These are phyloP conservation scores for Guaruba guarouba DNA, from an alignment of 2,113 vertebrate genomes.

Conservation along the genomic window DNA sequence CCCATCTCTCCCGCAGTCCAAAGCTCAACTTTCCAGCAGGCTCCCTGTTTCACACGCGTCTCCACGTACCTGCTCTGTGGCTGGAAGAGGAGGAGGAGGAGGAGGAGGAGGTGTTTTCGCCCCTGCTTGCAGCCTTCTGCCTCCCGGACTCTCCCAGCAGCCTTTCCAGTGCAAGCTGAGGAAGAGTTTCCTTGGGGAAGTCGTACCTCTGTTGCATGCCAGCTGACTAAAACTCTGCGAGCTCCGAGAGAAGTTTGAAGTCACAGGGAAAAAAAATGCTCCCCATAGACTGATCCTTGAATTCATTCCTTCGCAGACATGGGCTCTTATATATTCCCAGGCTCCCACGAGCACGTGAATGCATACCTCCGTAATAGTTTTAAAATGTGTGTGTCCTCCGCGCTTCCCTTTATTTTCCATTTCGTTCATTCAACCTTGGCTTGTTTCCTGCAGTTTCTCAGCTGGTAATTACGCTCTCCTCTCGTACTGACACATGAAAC, in stretches of 20 bases:
- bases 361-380: constrained; percentile 52
- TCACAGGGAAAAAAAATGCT: constrained; percentile 55
- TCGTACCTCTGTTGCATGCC: constrained; percentile 55
- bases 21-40: constrained; percentile 41
- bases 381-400: constrained; percentile 53
- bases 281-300: constrained; percentile 44
- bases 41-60: not conserved
- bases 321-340: constrained; percentile 47
- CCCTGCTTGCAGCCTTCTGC: constrained; percentile 39
- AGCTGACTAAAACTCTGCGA: constrained; percentile 63
- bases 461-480: constrained; percentile 28
- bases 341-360: constrained; percentile 31
- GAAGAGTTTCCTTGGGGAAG: constrained; percentile 63
- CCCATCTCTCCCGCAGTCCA: not conserved
- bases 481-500: constrained; percentile 10
- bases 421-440: constrained; percentile 24
- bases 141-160: constrained; percentile 35
- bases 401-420: constrained; percentile 33
- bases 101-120: not conserved
- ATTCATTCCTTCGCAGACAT: constrained; percentile 55
- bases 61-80: constrained; percentile 53
- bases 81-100: constrained; percentile 7
- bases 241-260: constrained; percentile 62
- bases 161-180: constrained; percentile 30
- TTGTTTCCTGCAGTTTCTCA: constrained; percentile 55